Conservation (phyloP, 2,113 vertebrate species). For the Amblyopsis rosae region DNA sequence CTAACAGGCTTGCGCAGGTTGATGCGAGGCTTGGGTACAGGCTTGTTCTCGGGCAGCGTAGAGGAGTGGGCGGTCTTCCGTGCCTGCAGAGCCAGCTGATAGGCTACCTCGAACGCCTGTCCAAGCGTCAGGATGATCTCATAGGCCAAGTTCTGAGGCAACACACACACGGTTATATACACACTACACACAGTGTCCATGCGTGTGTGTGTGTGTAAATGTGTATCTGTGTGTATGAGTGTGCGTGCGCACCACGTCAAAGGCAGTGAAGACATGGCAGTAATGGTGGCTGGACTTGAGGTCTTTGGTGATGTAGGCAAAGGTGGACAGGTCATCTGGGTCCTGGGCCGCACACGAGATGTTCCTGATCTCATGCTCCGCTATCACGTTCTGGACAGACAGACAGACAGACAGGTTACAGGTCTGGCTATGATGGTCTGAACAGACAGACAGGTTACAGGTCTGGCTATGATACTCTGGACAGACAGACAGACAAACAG, state of each 20-base stretch:
- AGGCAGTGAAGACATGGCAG: constrained; percentile 98
- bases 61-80: constrained; percentile 95
- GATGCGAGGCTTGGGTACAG: constrained; percentile 95
- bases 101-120: constrained; percentile 98
- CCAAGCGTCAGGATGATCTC: constrained; percentile 98
- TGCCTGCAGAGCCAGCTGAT: constrained; percentile 96
- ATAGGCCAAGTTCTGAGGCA: constrained; percentile 92
- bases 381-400: constrained; percentile 92
- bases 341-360: constrained; percentile 99
- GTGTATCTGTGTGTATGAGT: no score
- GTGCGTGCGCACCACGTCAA: constrained; percentile 91
- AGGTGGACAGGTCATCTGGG: constrained; percentile 97
- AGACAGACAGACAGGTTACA: background rate
- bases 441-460: background rate
- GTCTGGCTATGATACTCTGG: no score
- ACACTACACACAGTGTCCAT: background rate
- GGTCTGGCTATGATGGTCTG: background rate
- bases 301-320: constrained; percentile 99
- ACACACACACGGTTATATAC: background rate
- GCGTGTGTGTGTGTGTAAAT: no score
- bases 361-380: constrained; percentile 98
- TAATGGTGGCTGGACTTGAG: constrained; percentile 99
- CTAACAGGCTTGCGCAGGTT: constrained; percentile 99
- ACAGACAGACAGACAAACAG: no score
- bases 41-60: constrained; percentile 97